phyloP scores from a whole-genome alignment of 1,140 invertebrate genomes.

The Atta cephalotes region DNA sequence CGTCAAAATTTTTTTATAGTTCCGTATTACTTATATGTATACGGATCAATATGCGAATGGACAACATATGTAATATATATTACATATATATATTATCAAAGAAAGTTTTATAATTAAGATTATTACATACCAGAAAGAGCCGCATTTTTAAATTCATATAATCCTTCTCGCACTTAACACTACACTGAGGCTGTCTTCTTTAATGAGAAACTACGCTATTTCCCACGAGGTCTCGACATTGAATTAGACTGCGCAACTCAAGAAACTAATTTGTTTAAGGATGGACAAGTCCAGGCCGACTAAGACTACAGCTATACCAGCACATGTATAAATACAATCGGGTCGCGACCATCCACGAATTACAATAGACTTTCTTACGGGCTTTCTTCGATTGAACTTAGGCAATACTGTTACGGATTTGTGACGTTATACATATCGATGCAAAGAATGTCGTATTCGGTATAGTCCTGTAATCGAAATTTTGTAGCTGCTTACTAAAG shows the following conservation, averaged over 20 bases:
- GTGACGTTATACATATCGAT: conserved; percentile 82
- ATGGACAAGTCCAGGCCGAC: conserved; percentile 80
- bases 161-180: conserved; percentile 77
- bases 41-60: background rate
- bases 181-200: conserved; percentile 66
- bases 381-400: conserved; percentile 85
- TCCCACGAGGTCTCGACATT: conserved; percentile 48
- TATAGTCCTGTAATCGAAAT: conserved; percentile 32
- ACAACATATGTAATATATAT: background rate
- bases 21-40: background rate
- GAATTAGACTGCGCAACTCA: conserved; percentile 60
- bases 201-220: conserved; percentile 31
- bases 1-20: background rate
- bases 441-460: conserved; percentile 59
- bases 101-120: conserved; percentile 10
- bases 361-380: conserved; percentile 86
- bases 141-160: conserved; percentile 76
- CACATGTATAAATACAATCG: conserved; percentile 86
- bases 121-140: conserved; percentile 75
- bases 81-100: background rate
- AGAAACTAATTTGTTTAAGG: conserved; percentile 81
- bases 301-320: conserved; percentile 82
- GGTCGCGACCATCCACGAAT: conserved; percentile 85
- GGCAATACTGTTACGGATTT: conserved; percentile 84
- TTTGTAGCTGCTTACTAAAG: conserved; percentile 1